A percentile compares a stretch with the other conserved stretches of the same genome.
Evolutionary conservation across 2,113 vertebrate genomes (phyloP).

Genomic region (Bucco capensis): DNA sequence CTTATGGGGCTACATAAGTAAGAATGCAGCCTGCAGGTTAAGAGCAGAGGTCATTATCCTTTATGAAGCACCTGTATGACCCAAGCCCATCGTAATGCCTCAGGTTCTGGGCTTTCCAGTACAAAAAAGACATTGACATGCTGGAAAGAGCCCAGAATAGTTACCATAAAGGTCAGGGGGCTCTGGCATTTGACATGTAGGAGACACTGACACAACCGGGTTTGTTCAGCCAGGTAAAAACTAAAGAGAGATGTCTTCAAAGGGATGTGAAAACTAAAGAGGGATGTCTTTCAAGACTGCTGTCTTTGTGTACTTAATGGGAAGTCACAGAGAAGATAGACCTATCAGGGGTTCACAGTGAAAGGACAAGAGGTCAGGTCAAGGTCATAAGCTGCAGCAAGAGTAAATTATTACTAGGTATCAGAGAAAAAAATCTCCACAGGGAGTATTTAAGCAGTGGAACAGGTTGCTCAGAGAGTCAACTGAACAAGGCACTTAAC

Average conservation of each 20-base stretch:
- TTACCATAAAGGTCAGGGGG: background rate
- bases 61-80: background rate
- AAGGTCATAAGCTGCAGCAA: background rate
- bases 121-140: background rate
- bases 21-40: background rate
- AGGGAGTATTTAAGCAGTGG: background rate
- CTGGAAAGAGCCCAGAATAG: background rate
- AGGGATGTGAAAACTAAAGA: background rate
- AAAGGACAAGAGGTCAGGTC: background rate
- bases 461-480: background rate
- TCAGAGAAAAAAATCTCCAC: background rate
- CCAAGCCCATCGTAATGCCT: background rate
- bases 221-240: background rate
- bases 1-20: background rate
- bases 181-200: background rate
- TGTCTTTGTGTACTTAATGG: background rate
- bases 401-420: background rate
- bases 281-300: background rate
- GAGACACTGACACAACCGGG: background rate
- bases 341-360: background rate
- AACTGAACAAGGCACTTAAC: background rate
- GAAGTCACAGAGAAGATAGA: background rate
- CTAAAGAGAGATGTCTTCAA: background rate
- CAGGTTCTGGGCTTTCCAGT: background rate
- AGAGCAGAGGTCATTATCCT: background rate